These are phyloP conservation scores for Gymnoscelis rufifasciata DNA, from an alignment of 2,888 invertebrate genomes.

Conservation along the genomic window DNA sequence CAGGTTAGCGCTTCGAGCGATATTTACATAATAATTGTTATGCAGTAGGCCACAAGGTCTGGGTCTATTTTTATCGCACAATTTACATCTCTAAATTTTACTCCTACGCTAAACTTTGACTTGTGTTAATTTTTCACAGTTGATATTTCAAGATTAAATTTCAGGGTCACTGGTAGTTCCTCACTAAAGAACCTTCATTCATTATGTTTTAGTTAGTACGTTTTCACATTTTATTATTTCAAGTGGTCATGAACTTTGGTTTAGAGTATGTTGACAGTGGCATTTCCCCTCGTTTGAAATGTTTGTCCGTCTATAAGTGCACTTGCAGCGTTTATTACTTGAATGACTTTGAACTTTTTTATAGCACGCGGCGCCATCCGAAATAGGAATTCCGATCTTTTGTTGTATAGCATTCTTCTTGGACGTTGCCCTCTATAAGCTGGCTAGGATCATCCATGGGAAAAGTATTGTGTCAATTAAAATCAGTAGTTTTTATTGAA, in stretches of 20 bases:
- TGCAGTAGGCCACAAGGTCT: constrained; percentile 28
- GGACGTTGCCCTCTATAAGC: constrained; percentile 37
- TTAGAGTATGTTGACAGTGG: too few species aligned
- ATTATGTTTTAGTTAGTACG: neutral
- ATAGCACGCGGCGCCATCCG: constrained; percentile 31
- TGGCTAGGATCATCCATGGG: constrained; percentile 36
- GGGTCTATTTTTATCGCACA: constrained; percentile 21
- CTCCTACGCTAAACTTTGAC: constrained; percentile 12
- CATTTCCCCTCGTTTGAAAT: too few species aligned
- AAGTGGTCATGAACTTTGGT: constrained; percentile 8
- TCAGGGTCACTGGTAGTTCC: neutral
- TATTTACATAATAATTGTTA: constrained; percentile 31
- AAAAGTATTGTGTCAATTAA: constrained; percentile 26
- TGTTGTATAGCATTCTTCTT: constrained; percentile 35
- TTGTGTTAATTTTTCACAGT: neutral
- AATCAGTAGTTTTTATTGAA: constrained; percentile 23
- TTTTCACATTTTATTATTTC: constrained; percentile 34
- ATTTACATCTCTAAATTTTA: constrained; percentile 15
- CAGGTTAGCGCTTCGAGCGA: constrained; percentile 20
- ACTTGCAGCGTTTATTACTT: constrained; percentile 40
- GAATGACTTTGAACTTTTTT: constrained; percentile 55
- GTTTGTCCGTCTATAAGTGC: constrained; percentile 40
- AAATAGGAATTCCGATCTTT: constrained; percentile 36
- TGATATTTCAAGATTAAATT: neutral
- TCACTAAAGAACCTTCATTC: neutral